Evolutionary conservation across 37 sponge, comb jelly and placozoan genomes (phyloP).

Genomic region (Chondrilla cf. caribensis): DNA sequence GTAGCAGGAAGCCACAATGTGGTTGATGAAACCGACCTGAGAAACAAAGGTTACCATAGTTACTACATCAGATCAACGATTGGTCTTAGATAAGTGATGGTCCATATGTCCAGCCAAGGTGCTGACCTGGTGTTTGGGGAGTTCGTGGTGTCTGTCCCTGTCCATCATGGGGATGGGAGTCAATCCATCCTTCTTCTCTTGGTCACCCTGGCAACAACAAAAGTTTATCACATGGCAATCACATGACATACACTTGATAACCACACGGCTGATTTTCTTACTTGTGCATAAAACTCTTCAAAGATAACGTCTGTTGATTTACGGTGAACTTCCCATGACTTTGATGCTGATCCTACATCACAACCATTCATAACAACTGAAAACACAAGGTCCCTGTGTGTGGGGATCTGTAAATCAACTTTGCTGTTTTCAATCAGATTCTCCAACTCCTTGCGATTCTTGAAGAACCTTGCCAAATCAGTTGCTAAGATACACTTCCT

Average conservation of each 20-base stretch:
- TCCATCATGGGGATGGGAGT: constrained; percentile 67
- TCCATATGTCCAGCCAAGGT: no score
- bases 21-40: constrained; percentile 17
- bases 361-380: constrained; percentile 51
- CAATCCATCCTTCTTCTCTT: constrained; percentile 49
- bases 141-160: constrained; percentile 1
- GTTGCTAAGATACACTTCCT: constrained; percentile 61
- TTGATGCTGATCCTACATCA: constrained; percentile 51
- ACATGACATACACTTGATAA: no score
- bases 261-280: no score
- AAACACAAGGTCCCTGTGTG: constrained; percentile 46
- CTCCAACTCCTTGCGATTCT: constrained; percentile 24
- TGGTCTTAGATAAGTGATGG: no score
- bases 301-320: constrained; percentile 20
- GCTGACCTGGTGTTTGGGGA: constrained; percentile 29
- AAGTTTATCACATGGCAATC: background rate
- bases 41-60: background rate
- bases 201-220: constrained; percentile 57
- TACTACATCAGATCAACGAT: background rate
- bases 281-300: constrained; percentile 68
- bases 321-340: constrained; percentile 61
- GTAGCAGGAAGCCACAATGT: constrained; percentile 15
- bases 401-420: constrained; percentile 9
- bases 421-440: constrained; percentile 10
- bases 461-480: constrained; percentile 46